Base-by-base conservation (phyloP, 2,113 vertebrate species). In the Bujurquina vittata region DNA sequence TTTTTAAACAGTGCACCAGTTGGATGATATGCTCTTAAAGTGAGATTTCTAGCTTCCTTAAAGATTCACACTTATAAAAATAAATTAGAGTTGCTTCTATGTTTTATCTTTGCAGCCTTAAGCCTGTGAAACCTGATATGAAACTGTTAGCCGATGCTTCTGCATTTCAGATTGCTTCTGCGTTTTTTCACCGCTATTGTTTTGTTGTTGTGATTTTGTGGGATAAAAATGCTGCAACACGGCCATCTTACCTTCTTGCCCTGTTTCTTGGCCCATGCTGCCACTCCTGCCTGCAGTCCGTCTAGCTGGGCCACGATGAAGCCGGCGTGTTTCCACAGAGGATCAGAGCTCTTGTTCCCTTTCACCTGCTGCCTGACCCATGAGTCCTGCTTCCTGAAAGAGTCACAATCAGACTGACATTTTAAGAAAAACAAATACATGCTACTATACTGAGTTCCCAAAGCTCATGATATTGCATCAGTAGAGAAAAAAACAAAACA, bases 281-380 rank as follows among this genome's bases (percentile, higher is more conserved):
- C 67, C 0, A 94, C 96, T 82, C 97, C 97, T 14, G 96, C 93
- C 46, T 97, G 96, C 9, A 98, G 93, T 10, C 97, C 97, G 77
- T 99, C 97, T 91, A 97, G 23, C 92, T 98, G 97, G 23, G 96
- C 92, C 75, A 97, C n/a, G 31, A 98, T 79, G 83, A 98, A 97
- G 79, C 97, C 96, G 0, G 85, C 63, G 60, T 98, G 97, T 82
- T 88, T 95, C 98, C 98, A 99, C 87, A 97, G 95, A 1, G 97
- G 95, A 76, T 97, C 95, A 1, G 93, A 55, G 75, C 72, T 87
- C 77, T 92, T 88, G 55, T 93, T 93, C 77, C 94, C 92, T 81
- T 96, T 93, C 69, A 97, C 96, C 83, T 97, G 96, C 69, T 95
- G 52, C 82, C 96, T 95, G 80, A 96, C 94, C 97, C 97, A 99